Conservation (phyloP, 1,140 invertebrate species). For the Nasonia giraulti region DNA sequence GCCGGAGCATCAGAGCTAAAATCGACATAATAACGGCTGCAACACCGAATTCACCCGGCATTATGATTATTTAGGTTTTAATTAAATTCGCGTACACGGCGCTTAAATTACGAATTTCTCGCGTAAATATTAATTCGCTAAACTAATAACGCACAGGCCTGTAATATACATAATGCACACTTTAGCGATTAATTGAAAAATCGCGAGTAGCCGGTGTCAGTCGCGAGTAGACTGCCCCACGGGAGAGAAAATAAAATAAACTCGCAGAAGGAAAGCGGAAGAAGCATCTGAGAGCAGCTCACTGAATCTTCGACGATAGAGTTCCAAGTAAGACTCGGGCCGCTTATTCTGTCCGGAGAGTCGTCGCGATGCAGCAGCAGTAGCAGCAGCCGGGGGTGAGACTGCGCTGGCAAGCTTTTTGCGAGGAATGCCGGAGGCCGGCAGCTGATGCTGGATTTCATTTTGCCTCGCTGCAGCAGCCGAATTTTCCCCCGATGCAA, state of each 20-base stretch:
- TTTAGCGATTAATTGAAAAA: too few species aligned
- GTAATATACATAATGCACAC: too few species aligned
- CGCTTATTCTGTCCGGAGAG: conserved; percentile 30
- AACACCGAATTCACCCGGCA: too few species aligned
- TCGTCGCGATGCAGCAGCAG: not conserved
- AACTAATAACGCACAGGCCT: too few species aligned
- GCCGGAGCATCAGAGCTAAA: too few species aligned
- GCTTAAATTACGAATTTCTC: not conserved
- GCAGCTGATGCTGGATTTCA: not conserved
- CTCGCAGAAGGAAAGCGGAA: not conserved
- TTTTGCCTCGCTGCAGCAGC: not conserved
- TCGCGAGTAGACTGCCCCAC: not conserved
- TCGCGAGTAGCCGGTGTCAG: too few species aligned
- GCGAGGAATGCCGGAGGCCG: not conserved
- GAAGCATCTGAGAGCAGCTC: conserved; percentile 18
- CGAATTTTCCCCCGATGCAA: conserved; percentile 52
- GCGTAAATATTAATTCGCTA: too few species aligned
- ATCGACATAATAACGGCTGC: too few species aligned
- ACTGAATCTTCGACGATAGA: conserved; percentile 55
- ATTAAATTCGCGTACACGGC: too few species aligned
- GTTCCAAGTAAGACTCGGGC: conserved; percentile 59
- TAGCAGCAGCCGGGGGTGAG: conserved; percentile 1
- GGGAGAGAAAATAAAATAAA: not conserved
- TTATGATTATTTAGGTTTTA: too few species aligned
- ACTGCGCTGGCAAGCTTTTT: conserved; percentile 58